These are phyloP conservation scores for Drosophila subquinaria DNA, from an alignment of 2,888 invertebrate genomes.

Conservation along the genomic window DNA sequence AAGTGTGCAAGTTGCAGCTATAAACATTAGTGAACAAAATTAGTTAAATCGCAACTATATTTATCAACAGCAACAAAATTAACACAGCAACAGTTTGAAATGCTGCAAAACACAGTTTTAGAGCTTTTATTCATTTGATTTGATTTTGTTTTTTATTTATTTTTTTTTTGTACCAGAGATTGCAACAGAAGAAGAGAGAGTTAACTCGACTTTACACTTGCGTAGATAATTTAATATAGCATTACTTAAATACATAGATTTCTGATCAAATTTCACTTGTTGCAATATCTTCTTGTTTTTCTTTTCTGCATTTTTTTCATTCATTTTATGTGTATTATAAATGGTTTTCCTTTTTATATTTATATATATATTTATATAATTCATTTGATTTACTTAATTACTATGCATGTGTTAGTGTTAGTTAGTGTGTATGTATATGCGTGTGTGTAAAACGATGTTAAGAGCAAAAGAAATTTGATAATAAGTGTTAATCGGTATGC, in stretches of 20 bases:
- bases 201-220: constrained; percentile 8
- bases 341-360: constrained; percentile 7
- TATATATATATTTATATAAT: constrained; percentile 37
- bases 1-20: constrained; percentile 49
- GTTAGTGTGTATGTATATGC: constrained; percentile 11
- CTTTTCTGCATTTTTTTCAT: constrained; percentile 39
- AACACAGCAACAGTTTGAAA: constrained; percentile 43
- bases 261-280: constrained; percentile 25
- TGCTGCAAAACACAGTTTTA: constrained; percentile 53
- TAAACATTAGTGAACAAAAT: constrained; percentile 45
- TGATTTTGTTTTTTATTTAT: constrained; percentile 17
- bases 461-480: constrained; percentile 37
- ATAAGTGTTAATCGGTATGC: constrained; percentile 34
- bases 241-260: constrained; percentile 27
- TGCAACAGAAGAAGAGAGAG: constrained; percentile 43
- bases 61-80: constrained; percentile 53
- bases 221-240: constrained; percentile 10
- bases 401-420: constrained; percentile 32
- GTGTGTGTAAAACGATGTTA: constrained; percentile 41
- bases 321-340: constrained; percentile 31
- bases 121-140: constrained; percentile 27
- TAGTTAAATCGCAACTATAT: constrained; percentile 29
- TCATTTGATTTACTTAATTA: constrained; percentile 60
- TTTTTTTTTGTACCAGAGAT: constrained; percentile 41
- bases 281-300: constrained; percentile 42